Evolutionary conservation across 2,888 invertebrate species (phyloP).

Genomic region (Chouioia cunea): DNA sequence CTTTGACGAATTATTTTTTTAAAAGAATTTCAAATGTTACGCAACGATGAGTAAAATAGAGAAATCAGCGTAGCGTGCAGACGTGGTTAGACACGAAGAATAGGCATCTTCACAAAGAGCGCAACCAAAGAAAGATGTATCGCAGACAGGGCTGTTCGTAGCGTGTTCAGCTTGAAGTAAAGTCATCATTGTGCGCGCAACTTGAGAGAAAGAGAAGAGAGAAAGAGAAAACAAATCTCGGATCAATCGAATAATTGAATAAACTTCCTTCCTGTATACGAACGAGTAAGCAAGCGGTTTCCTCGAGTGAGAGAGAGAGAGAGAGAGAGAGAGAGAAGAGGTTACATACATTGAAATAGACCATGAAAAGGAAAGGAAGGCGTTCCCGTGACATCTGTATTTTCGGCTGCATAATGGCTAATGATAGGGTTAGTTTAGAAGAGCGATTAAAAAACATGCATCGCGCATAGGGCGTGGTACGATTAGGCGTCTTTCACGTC

Average conservation of each 20-base stretch:
- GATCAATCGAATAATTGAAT: slow-evolving; percentile 46
- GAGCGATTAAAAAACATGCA: no score
- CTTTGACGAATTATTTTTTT: no score
- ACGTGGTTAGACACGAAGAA: no score
- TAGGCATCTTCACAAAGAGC: no score
- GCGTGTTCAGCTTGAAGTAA: neutral
- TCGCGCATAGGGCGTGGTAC: slow-evolving; percentile 12
- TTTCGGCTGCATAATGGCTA: slow-evolving; percentile 63
- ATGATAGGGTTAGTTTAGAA: slow-evolving; percentile 60
- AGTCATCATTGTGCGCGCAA: slow-evolving; percentile 21
- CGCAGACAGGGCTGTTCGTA: no score
- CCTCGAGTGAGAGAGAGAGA: slow-evolving; percentile 8
- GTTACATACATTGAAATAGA: neutral
- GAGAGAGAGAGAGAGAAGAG: neutral
- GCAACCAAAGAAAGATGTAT: no score
- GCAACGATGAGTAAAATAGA: no score
- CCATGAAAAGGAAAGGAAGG: slow-evolving; percentile 57
- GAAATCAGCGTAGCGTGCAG: no score
- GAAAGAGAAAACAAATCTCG: neutral
- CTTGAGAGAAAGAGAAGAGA: neutral
- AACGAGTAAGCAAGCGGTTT: slow-evolving; percentile 7
- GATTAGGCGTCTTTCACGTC: slow-evolving; percentile 41
- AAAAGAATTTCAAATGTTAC: no score
- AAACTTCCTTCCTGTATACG: slow-evolving; percentile 41
- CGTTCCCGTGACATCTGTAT: slow-evolving; percentile 62